Conservation (phyloP, 2,888 invertebrate species). For the Dynastes tityus region DNA sequence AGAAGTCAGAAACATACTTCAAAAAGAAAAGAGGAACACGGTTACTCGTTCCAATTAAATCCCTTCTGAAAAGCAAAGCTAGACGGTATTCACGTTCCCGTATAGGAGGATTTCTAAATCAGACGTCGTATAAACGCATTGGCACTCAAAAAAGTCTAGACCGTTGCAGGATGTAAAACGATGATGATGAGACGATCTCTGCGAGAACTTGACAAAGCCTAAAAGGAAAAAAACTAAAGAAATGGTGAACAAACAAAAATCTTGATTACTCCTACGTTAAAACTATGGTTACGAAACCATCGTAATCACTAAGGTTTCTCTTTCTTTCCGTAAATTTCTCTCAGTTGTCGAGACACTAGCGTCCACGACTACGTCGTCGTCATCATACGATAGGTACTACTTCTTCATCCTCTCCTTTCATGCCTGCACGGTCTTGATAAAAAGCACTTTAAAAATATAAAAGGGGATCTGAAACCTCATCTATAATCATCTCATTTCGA, state of each 20-base stretch:
- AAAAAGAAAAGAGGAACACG: slow-evolving; percentile 13
- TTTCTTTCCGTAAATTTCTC: slow-evolving; percentile 7
- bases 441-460: slow-evolving; percentile 59
- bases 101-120: slow-evolving; percentile 18
- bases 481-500: slow-evolving; percentile 70
- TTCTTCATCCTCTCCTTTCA: slow-evolving; percentile 58
- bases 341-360: slow-evolving; percentile 20
- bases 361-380: slow-evolving; percentile 7
- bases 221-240: slow-evolving; percentile 50
- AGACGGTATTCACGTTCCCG: slow-evolving; percentile 16
- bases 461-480: slow-evolving; percentile 65
- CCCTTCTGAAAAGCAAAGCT: neutral
- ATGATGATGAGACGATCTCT: slow-evolving; percentile 34
- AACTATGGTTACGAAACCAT: slow-evolving; percentile 22
- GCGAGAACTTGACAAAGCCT: slow-evolving; percentile 35
- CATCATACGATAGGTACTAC: slow-evolving; percentile 31
- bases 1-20: slow-evolving; percentile 8
- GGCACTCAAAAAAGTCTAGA: slow-evolving; percentile 45
- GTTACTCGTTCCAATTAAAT: slow-evolving; percentile 37
- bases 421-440: slow-evolving; percentile 62
- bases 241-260: slow-evolving; percentile 62
- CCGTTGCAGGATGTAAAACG: slow-evolving; percentile 30
- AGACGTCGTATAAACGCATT: slow-evolving; percentile 36
- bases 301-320: slow-evolving; percentile 21
- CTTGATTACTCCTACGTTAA: slow-evolving; percentile 59